phyloP scores from a whole-genome alignment of 2,888 invertebrate species.

The Tipula vernalis region DNA sequence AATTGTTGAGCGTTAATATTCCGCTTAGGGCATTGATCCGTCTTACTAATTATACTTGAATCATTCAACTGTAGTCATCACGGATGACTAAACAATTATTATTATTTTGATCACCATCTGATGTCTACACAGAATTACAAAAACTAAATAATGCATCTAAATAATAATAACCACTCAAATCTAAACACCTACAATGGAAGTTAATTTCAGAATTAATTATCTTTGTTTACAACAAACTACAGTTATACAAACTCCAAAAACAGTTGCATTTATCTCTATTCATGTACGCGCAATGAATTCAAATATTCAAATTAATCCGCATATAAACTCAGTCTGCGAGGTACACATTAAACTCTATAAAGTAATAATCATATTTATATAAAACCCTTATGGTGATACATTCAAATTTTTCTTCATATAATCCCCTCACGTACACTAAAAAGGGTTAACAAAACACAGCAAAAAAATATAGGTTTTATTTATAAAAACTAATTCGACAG shows the following conservation, averaged over 20 bases:
- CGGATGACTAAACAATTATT: background rate
- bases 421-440: background rate
- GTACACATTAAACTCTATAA: background rate
- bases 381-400: background rate
- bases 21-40: too few species aligned
- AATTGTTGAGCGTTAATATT: too few species aligned
- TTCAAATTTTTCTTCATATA: background rate
- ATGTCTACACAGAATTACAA: background rate
- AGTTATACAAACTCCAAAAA: background rate
- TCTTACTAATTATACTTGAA: background rate
- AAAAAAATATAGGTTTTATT: background rate
- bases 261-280: background rate
- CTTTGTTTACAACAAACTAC: background rate
- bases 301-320: too few species aligned
- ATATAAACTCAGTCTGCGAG: too few species aligned
- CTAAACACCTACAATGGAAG: background rate
- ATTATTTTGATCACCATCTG: background rate
- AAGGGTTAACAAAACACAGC: background rate
- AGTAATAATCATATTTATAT: background rate
- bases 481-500: background rate
- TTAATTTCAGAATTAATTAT: background rate
- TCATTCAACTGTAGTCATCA: background rate
- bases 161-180: background rate
- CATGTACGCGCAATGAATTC: background rate
- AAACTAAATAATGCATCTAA: background rate